These are phyloP conservation scores for Gasterosteus aculeatus DNA, from an alignment of 2,113 vertebrate genomes.

Conservation along the genomic window DNA sequence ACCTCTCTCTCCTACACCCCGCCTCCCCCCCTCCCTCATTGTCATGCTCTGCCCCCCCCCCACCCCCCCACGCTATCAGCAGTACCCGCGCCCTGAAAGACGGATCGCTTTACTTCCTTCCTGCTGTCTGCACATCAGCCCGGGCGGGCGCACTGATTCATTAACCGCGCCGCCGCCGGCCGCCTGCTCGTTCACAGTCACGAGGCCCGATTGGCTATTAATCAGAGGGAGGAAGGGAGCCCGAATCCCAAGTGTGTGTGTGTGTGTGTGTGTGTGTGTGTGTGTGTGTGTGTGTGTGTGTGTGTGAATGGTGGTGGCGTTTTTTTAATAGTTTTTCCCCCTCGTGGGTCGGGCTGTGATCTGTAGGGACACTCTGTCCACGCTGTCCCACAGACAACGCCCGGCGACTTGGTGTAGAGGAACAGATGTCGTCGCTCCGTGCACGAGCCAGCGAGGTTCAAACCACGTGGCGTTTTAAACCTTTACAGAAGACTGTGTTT, in stretches of 20 bases:
- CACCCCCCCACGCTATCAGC: slow-evolving; percentile 40
- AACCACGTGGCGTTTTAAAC: not conserved
- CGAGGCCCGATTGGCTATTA: slow-evolving; percentile 41
- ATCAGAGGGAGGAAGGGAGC: slow-evolving; percentile 41
- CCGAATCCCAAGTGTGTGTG: slow-evolving; percentile 24
- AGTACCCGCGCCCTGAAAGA: slow-evolving; percentile 49
- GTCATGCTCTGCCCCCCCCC: not conserved
- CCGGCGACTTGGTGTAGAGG: not conserved
- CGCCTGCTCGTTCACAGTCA: slow-evolving; percentile 1
- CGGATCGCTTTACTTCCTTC: slow-evolving; percentile 63
- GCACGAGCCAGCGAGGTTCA: not conserved
- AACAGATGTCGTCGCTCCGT: slow-evolving; percentile 9
- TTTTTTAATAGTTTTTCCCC: slow-evolving; percentile 18
- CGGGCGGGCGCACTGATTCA: slow-evolving; percentile 63
- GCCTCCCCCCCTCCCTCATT: not conserved
- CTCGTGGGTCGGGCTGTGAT: slow-evolving; percentile 10
- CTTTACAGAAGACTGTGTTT: not conserved
- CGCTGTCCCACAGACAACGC: not conserved
- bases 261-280: slow-evolving; percentile 11
- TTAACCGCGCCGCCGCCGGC: slow-evolving; percentile 65
- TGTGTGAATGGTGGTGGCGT: slow-evolving; percentile 18
- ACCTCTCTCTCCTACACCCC: not conserved
- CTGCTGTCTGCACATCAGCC: slow-evolving; percentile 60
- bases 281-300: not conserved
- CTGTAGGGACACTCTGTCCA: not conserved